These are phyloP conservation scores for Gopherus evgoodei DNA, from an alignment of 2,113 vertebrate genomes.

Conservation along the genomic window DNA sequence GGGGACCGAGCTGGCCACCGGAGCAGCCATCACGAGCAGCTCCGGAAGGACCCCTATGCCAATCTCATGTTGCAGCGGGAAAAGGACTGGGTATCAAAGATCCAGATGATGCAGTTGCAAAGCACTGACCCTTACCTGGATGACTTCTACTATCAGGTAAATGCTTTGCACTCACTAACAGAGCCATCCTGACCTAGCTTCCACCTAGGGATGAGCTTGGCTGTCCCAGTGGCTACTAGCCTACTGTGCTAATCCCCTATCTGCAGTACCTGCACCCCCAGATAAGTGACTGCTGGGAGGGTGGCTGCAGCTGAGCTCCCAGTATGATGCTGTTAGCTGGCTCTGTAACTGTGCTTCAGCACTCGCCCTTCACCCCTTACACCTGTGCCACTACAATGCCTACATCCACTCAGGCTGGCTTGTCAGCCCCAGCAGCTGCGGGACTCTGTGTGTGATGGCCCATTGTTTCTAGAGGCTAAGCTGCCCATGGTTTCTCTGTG, in stretches of 20 bases:
- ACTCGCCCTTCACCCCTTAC: background rate
- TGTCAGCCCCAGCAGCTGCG: background rate
- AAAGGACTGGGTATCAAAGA: conserved; percentile 97
- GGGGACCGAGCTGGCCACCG: conserved; percentile 85
- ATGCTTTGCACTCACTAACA: background rate
- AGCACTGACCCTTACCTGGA: conserved; percentile 97
- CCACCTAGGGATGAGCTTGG: background rate
- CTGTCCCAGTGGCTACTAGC: background rate
- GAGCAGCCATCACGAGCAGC: conserved; percentile 81
- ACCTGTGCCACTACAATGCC: background rate
- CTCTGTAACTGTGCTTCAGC: background rate
- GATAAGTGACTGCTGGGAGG: background rate
- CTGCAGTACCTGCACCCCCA: background rate
- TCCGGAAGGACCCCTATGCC: conserved; percentile 91
- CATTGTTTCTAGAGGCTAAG: background rate
- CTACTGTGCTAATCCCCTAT: background rate
- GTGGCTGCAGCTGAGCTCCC: background rate
- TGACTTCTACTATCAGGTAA: conserved; percentile 96
- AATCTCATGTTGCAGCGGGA: conserved; percentile 97
- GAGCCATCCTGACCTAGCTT: background rate
- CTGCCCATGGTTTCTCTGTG: background rate
- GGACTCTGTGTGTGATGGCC: background rate
- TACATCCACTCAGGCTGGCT: background rate
- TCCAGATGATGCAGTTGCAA: conserved; percentile 99
- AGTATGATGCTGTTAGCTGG: background rate